These are phyloP conservation scores for Epizoanthus stellaris DNA, from an alignment of 92 coral and sea anemone species.

Conservation along the genomic window DNA sequence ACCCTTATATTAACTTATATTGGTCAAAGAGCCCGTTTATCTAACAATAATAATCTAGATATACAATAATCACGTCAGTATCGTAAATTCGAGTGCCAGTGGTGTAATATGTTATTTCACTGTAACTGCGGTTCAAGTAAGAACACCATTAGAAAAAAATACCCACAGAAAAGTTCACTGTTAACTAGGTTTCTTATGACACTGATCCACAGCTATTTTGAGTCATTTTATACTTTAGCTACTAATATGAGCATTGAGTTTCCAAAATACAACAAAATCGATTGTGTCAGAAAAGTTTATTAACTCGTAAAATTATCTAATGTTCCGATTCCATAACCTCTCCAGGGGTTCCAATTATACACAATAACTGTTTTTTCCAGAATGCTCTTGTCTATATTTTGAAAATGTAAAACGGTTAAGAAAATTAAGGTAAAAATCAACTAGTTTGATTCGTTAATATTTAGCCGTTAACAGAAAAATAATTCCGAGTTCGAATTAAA, in stretches of 20 bases:
- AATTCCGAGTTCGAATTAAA: background rate
- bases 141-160: no score
- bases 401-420: constrained; percentile 11
- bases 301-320: constrained; percentile 9
- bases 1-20: no score
- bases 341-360: background rate
- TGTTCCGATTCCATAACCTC: background rate
- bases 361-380: background rate
- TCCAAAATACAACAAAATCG: background rate
- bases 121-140: no score
- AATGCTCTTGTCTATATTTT: background rate
- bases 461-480: background rate
- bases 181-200: no score
- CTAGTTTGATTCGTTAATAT: background rate
- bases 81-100: no score
- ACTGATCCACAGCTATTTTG: no score
- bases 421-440: background rate
- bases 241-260: background rate
- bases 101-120: no score
- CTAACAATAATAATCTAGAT: no score
- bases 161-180: no score
- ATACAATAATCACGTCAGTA: no score
- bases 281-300: background rate
- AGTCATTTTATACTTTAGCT: background rate
- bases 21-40: no score